Evolutionary conservation across 2,888 invertebrate species (phyloP), one percentile per base, ranked within the genome.

Genomic region (Pilophorus perplexus): DNA sequence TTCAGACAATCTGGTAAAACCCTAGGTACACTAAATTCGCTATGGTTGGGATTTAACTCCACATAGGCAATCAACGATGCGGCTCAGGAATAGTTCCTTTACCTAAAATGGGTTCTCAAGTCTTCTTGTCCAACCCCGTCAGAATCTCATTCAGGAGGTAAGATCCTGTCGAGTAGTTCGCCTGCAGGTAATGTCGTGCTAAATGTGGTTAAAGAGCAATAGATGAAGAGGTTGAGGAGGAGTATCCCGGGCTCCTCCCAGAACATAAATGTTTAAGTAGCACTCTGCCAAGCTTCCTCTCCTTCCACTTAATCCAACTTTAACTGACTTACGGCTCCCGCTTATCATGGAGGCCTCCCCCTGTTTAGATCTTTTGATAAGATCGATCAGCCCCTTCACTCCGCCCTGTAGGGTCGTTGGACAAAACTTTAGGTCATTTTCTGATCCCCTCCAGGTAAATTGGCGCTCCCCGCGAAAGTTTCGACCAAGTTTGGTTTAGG

Each of bases 181-280:
- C 6, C 33, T n/a, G n/a, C n/a, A n/a, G 12, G 3, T 14, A 33
- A 54, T 54, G 54, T 14, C 54, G 54, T 37, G 54, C 54, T 54
- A 54, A 54, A 28, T 54, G 54, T 20, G 54, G 54, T 54, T 54
- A 54, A 54, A 54, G 54, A 54, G 54, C 54, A 54, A 54, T 54
- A 54, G 54, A 54, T 54, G 54, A 54, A 54, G 54, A 37, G 37
- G 54, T 37, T 12, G 50, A 54, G 37, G n/a, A 37, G 54, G 37
- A 60, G 60, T 44, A n/a, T n/a, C 46, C 60, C 60, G 44, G 27
- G 37, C 37, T 38, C 28, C 52, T 40, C 40, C 27, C 28, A 52
- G 27, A 52, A 64, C 64, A 50, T 64, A 50, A 64, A 64, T 64
- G 64, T 64, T 64, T 64, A 40, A 64, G 64, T 64, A 64, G 64